A percentile compares a stretch with the other conserved stretches of the same genome.
phyloP scores from a whole-genome alignment of 2,797 vertebrate genomes.

The Acipenser oxyrinchus region DNA sequence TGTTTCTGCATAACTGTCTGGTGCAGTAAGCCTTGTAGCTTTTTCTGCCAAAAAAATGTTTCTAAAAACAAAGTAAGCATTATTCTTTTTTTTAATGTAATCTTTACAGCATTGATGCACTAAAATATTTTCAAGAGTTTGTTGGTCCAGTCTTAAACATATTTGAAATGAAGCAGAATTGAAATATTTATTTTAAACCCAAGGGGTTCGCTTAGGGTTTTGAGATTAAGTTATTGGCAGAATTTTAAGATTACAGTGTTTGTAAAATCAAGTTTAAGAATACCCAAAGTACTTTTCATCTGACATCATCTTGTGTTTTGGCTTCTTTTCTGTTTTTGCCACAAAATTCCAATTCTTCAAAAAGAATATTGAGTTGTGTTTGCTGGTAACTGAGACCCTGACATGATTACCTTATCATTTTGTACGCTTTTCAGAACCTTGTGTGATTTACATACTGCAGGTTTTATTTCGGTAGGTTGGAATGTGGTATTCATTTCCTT shows the following conservation, averaged over 20 bases:
- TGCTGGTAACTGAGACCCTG: slow-evolving; percentile 8
- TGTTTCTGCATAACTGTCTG: too few species aligned
- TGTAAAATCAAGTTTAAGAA: not conserved
- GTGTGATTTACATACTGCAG: not conserved
- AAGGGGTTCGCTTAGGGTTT: not conserved
- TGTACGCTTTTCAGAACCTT: not conserved
- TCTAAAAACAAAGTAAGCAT: too few species aligned
- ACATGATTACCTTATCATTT: slow-evolving; percentile 5
- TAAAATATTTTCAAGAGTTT: too few species aligned
- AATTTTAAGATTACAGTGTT: not conserved
- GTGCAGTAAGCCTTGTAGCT: too few species aligned
- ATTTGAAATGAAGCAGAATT: too few species aligned
- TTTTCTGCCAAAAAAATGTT: too few species aligned
- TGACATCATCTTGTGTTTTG: not conserved
- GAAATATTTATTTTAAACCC: not conserved
- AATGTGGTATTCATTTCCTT: slow-evolving; percentile 5
- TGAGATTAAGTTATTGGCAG: not conserved
- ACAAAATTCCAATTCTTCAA: not conserved
- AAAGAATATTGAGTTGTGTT: not conserved
- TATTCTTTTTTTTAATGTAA: too few species aligned
- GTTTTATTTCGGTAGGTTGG: slow-evolving; percentile 2
- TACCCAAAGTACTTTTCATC: not conserved
- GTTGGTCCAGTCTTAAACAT: not conserved
- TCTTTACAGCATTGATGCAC: too few species aligned
- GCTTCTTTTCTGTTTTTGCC: not conserved